These are phyloP conservation scores for Thera obeliscata DNA, from an alignment of 2,888 invertebrate species.

Conservation along the genomic window DNA sequence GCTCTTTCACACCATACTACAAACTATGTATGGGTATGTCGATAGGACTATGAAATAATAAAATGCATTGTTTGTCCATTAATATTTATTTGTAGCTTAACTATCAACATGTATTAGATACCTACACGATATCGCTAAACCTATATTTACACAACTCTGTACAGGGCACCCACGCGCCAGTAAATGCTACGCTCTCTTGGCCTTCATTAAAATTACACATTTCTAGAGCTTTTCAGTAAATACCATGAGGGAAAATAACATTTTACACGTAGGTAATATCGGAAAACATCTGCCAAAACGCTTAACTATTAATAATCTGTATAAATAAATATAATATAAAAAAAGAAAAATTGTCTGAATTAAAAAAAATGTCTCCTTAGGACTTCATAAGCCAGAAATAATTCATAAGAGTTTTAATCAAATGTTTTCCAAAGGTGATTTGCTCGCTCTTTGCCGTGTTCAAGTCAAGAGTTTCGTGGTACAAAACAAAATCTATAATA, in stretches of 20 bases:
- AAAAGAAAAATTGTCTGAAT: background rate
- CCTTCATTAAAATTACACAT: conserved; percentile 34
- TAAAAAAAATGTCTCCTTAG: background rate
- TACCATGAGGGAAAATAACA: background rate
- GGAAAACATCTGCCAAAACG: conserved; percentile 1
- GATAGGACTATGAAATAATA: conserved; percentile 41
- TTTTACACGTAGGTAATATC: background rate
- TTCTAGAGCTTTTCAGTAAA: conserved; percentile 7
- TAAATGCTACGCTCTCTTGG: conserved; percentile 71
- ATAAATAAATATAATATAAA: background rate
- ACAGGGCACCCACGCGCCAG: conserved; percentile 61
- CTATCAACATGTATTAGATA: conserved; percentile 71
- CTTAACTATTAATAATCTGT: background rate
- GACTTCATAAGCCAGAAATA: background rate
- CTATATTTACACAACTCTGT: conserved; percentile 82
- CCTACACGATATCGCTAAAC: conserved; percentile 59
- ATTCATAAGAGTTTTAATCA: background rate
- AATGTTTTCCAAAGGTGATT: background rate
- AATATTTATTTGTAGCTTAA: conserved; percentile 80
- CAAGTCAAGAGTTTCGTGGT: conserved; percentile 54
- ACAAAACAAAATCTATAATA: conserved; percentile 64
- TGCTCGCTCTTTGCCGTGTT: background rate
- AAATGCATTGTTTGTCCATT: conserved; percentile 63
- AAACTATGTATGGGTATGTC: background rate
- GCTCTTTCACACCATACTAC: too few species aligned